These are phyloP conservation scores for Ridgeia piscesae DNA, from an alignment of 1,140 invertebrate species.

Conservation along the genomic window DNA sequence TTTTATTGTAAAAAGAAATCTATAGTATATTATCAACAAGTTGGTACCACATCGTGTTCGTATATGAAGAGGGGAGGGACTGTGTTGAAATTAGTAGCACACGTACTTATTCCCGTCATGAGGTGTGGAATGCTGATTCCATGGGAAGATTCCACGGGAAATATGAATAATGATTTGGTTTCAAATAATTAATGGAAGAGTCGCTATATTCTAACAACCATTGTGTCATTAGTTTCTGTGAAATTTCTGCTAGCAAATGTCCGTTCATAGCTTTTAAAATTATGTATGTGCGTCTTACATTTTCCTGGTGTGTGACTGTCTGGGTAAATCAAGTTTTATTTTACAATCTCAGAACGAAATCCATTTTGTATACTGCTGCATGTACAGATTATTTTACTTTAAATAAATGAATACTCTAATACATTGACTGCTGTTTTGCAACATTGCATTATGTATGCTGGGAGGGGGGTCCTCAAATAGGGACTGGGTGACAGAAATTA, in stretches of 20 bases:
- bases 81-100: neutral
- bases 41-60: neutral
- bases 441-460: neutral
- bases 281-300: neutral
- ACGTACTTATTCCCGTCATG: neutral
- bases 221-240: too few relatives aligned
- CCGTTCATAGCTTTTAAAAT: too few relatives aligned
- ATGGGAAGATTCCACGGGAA: neutral
- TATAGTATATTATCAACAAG: neutral
- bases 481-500: too few relatives aligned
- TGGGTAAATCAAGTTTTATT: neutral
- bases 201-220: neutral
- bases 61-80: neutral
- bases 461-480: too few relatives aligned
- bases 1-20: neutral
- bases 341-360: neutral
- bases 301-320: neutral
- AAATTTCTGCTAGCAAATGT: too few relatives aligned
- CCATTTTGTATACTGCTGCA: neutral
- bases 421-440: neutral
- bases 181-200: neutral
- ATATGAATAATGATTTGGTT: neutral
- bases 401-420: neutral
- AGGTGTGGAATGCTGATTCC: neutral
- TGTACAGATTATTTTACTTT: neutral